phyloP scores from a whole-genome alignment of 2,113 vertebrate species.

The Rafetus swinhoei region DNA sequence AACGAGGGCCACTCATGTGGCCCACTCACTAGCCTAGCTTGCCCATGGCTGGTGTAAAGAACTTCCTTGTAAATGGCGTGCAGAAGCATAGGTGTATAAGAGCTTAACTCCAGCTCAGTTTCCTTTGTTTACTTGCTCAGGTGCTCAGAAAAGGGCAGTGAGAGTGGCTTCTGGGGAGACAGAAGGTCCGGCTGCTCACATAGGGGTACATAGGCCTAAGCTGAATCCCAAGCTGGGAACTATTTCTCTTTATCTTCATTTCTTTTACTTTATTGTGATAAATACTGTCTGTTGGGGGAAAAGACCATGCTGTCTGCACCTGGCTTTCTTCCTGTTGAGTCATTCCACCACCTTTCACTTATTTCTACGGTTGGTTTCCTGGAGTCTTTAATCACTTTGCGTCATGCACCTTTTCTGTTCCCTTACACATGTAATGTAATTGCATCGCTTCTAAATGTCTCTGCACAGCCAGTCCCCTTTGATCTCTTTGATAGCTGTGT shows the following conservation, averaged over 20 bases:
- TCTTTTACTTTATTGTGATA: background rate
- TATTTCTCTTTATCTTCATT: background rate
- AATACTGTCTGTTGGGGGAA: background rate
- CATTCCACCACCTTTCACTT: slow-evolving; percentile 36
- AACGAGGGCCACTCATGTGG: no score
- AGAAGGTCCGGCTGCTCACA: background rate
- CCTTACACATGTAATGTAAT: fast-evolving
- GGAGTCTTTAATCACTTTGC: background rate
- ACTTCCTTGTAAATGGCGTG: fast-evolving
- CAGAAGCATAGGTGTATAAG: background rate
- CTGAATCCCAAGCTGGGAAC: background rate
- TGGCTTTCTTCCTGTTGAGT: slow-evolving; percentile 19
- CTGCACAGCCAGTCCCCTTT: background rate
- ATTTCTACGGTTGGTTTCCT: background rate
- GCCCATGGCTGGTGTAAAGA: no score
- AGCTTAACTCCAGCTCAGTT: background rate
- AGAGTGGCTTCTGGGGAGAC: background rate
- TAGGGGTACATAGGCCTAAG: background rate
- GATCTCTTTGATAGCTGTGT: background rate
- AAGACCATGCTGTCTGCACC: background rate
- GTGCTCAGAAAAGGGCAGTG: background rate
- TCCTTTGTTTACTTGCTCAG: slow-evolving; percentile 11
- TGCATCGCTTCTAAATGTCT: fast-evolving
- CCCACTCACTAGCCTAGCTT: no score
- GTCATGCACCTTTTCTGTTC: background rate